A percentile compares a stretch with the other conserved stretches of the same genome.
Evolutionary conservation across 2,797 vertebrate species (phyloP).

Genomic region (Tapera naevia): DNA sequence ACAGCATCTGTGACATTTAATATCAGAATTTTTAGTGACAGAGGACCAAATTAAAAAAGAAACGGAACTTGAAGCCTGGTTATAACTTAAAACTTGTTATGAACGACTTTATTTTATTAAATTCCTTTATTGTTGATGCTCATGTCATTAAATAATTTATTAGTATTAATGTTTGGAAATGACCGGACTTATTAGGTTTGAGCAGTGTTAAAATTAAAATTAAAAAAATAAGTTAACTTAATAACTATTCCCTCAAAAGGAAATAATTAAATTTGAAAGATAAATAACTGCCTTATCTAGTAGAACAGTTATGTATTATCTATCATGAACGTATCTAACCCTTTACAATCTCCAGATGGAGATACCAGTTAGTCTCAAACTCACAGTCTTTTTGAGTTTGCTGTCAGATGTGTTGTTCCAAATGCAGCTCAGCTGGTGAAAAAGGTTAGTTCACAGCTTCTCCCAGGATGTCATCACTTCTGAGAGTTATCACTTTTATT

Average conservation of each 20-base stretch:
- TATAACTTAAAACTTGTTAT: not conserved
- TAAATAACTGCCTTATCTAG: not conserved
- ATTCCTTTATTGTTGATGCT: not conserved
- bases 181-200: rapidly evolving
- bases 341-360: not conserved
- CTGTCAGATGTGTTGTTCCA: not conserved
- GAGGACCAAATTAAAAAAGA: not conserved
- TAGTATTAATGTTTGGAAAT: not conserved
- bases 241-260: not conserved
- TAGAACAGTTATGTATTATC: not conserved
- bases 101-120: not conserved
- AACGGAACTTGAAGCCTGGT: not conserved
- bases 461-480: not conserved
- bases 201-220: not conserved
- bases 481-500: not conserved
- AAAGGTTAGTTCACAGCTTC: not conserved
- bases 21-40: not conserved
- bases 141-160: not conserved
- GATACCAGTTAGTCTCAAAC: not conserved
- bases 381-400: not conserved
- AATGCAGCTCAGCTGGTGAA: not conserved
- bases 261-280: not conserved
- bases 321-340: not conserved
- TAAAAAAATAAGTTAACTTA: not conserved
- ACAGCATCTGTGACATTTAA: not conserved